These are phyloP conservation scores for Bactericera cockerelli DNA, from an alignment of 1,140 invertebrate genomes.

Conservation along the genomic window DNA sequence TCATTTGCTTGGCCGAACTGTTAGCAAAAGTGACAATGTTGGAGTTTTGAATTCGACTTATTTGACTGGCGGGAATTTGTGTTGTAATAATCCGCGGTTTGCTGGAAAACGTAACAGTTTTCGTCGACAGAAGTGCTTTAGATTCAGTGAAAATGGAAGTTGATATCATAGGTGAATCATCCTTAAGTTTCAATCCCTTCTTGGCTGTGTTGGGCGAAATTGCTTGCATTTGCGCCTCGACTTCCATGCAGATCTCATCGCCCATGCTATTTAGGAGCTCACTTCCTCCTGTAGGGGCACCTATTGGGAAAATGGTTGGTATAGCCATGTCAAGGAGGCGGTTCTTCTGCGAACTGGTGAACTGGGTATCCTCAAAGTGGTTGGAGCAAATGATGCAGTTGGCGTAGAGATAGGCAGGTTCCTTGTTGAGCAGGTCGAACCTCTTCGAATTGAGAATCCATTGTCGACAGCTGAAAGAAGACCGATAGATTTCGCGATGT, in stretches of 20 bases:
- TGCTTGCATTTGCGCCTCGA: not conserved
- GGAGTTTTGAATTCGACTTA: not conserved
- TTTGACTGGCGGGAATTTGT: not conserved
- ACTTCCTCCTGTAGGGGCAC: not conserved
- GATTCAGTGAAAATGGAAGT: not conserved
- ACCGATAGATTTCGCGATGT: not conserved
- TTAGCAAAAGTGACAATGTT: not conserved
- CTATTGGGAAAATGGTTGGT: not conserved
- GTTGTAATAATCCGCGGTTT: conserved; percentile 2
- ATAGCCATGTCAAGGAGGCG: not conserved
- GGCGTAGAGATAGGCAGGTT: conserved; percentile 4
- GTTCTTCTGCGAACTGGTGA: not conserved
- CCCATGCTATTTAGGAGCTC: not conserved
- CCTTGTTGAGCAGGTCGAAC: conserved; percentile 2
- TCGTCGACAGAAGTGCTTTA: not conserved
- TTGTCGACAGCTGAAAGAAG: not conserved
- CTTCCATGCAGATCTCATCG: not conserved
- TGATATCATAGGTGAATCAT: not conserved
- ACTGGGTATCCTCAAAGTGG: not conserved
- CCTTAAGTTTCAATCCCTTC: not conserved
- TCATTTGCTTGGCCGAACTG: not conserved
- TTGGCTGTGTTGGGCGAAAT: not conserved
- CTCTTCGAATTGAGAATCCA: not conserved
- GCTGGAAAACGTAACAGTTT: not conserved
- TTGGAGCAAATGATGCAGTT: not conserved